Evolutionary conservation across 1,140 invertebrate genomes (phyloP).

Genomic region (Gerris buenoi): DNA sequence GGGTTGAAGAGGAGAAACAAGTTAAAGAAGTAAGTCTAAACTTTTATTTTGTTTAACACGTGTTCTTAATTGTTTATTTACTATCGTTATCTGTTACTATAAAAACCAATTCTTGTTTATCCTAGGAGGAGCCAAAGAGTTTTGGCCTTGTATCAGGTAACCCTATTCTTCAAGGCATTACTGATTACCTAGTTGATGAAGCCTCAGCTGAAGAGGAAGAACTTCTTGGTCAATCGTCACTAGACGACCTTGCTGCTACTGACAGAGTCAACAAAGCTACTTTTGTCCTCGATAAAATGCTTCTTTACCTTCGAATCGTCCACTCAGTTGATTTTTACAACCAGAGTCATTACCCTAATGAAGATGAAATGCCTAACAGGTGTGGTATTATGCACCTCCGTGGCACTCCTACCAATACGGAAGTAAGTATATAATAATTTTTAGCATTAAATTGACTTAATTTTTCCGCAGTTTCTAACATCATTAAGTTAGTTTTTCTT

Average conservation of each 20-base stretch:
- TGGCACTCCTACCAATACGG: constrained; percentile 61
- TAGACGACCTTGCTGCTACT: not conserved
- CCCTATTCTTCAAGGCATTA: constrained; percentile 81
- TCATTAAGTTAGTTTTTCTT: no score
- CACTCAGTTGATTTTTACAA: constrained; percentile 99
- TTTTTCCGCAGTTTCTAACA: no score
- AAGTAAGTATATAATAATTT: no score
- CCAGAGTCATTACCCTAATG: constrained; percentile 95
- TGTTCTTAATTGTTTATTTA: no score
- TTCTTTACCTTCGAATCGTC: constrained; percentile 89
- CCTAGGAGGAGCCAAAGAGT: constrained; percentile 28
- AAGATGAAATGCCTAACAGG: constrained; percentile 98
- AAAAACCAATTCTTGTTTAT: no score
- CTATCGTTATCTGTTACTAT: no score
- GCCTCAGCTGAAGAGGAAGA: constrained; percentile 96
- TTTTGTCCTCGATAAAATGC: constrained; percentile 52
- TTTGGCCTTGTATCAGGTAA: constrained; percentile 81
- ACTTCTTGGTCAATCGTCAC: constrained; percentile 57
- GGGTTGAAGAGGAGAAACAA: constrained; percentile 4
- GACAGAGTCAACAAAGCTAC: constrained; percentile 34
- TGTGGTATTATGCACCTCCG: constrained; percentile 96
- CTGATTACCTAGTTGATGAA: constrained; percentile 96
- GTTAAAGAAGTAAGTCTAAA: not conserved
- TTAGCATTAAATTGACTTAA: no score
- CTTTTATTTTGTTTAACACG: no score